Percentiles rank a stretch among this genome's conserved stretches.
phyloP scores from a whole-genome alignment of 2,888 invertebrate genomes.

The Caenorhabditis wallacei region DNA sequence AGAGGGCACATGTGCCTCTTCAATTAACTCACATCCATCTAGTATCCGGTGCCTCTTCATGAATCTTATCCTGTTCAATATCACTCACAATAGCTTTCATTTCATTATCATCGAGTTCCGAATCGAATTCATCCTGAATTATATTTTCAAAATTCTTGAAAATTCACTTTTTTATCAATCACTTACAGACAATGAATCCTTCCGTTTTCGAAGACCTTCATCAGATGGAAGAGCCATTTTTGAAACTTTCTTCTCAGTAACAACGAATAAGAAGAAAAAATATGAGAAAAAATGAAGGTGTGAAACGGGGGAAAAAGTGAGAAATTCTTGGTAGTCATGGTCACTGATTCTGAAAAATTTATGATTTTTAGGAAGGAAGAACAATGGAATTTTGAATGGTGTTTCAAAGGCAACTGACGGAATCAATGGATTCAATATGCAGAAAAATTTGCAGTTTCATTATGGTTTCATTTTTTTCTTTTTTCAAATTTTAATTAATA shows the following conservation, averaged over 20 bases:
- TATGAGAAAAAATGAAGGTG: conserved; percentile 9
- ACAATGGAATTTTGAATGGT: background rate
- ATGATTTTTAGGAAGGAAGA: background rate
- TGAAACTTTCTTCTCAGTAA: no score
- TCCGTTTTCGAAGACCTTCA: conserved; percentile 56
- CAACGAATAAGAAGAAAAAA: background rate
- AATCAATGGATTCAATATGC: background rate
- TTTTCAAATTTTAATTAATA: no score
- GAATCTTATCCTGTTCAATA: conserved; percentile 72
- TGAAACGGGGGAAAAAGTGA: conserved; percentile 27
- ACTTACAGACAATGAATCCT: conserved; percentile 62
- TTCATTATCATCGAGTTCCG: conserved; percentile 68
- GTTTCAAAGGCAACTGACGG: background rate
- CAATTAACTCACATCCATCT: conserved; percentile 68
- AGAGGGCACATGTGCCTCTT: no score
- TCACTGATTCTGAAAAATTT: background rate
- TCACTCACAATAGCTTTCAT: conserved; percentile 73
- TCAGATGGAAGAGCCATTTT: conserved; percentile 33
- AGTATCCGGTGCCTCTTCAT: conserved; percentile 59
- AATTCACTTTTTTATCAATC: background rate
- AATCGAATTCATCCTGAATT: conserved; percentile 69
- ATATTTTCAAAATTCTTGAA: background rate
- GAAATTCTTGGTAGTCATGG: conserved; percentile 21
- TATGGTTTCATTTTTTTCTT: no score
- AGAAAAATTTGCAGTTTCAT: no score